Conservation (phyloP, 1,140 invertebrate genomes). For the Cydia fagiglandana region DNA sequence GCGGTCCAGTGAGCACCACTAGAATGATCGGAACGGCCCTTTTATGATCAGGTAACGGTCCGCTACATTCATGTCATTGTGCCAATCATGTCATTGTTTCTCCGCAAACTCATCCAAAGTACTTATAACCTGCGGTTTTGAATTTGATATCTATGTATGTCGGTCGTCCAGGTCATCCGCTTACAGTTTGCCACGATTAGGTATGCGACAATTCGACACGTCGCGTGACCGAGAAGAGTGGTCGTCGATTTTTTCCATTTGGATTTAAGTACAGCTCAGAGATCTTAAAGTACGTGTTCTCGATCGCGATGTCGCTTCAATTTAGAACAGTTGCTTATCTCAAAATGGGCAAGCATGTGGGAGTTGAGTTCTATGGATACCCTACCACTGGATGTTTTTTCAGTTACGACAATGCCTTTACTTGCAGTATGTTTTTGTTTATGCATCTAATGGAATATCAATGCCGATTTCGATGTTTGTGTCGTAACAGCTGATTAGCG, state of each 20-base stretch:
- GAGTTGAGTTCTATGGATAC: too few species aligned
- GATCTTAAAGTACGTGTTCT: too few species aligned
- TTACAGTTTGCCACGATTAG: too few species aligned
- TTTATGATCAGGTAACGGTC: conserved; percentile 13
- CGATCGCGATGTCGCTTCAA: too few species aligned
- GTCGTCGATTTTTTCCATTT: too few species aligned
- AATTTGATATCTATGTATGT: neutral
- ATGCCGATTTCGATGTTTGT: conserved; percentile 10
- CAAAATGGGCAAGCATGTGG: too few species aligned
- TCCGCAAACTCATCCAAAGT: neutral
- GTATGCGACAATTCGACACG: too few species aligned
- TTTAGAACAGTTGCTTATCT: too few species aligned
- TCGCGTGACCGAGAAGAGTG: too few species aligned
- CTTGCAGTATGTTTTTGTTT: neutral
- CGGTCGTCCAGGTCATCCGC: neutral
- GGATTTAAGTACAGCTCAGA: too few species aligned
- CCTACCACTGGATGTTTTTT: too few species aligned
- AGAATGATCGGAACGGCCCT: conserved; percentile 8
- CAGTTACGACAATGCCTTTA: too few species aligned
- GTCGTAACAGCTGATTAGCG: conserved; percentile 19
- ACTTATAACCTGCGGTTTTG: neutral
- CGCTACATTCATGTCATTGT: conserved; percentile 4
- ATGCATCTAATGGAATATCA: conserved; percentile 11
- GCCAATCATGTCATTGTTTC: conserved; percentile 23
- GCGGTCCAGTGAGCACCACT: conserved; percentile 40